phyloP scores from a whole-genome alignment of 2,888 invertebrate genomes.

The Cyaniris semiargus region DNA sequence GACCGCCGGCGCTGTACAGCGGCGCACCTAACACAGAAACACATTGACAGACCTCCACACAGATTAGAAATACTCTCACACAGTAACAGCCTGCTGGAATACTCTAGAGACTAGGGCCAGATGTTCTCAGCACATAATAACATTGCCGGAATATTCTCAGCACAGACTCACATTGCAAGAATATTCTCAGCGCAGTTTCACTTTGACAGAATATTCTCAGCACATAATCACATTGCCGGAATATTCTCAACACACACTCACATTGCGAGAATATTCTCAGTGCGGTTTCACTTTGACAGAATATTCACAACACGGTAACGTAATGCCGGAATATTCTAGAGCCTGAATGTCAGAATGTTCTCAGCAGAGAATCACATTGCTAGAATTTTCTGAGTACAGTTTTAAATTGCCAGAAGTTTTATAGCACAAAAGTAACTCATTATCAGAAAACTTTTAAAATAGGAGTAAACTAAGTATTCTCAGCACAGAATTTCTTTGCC shows the following conservation, averaged over 20 bases:
- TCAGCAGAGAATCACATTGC: background rate
- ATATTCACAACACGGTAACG: background rate
- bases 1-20: constrained; percentile 85
- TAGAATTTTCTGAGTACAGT: constrained; percentile 45
- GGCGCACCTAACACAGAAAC: constrained; percentile 80
- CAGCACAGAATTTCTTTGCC: background rate
- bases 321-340: background rate
- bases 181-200: background rate
- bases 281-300: background rate
- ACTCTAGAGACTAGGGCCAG: background rate
- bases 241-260: background rate
- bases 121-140: background rate
- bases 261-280: background rate
- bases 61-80: background rate
- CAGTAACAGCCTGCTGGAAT: background rate
- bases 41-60: constrained; percentile 8
- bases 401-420: background rate
- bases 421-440: background rate
- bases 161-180: constrained; percentile 45
- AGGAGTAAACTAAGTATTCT: background rate
- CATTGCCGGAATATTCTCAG: background rate
- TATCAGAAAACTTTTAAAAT: background rate
- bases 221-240: background rate
- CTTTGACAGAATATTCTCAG: background rate
- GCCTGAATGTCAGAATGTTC: background rate